Evolutionary conservation across 2,797 vertebrate genomes (phyloP), one percentile per base, ranked within the genome.

Genomic region (Malurus leucopterus): DNA sequence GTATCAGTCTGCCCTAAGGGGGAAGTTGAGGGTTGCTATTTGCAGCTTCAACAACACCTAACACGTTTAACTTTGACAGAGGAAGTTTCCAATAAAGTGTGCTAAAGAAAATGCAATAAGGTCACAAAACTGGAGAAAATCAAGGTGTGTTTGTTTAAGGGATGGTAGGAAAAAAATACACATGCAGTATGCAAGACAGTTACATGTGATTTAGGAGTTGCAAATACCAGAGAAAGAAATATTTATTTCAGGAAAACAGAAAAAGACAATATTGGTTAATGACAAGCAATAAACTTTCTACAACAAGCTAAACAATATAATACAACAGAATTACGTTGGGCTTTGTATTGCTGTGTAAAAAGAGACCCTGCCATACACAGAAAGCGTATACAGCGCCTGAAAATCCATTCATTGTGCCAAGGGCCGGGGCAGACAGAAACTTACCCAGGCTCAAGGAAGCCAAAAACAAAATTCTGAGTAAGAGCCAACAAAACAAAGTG

Each of bases 11-110:
- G 55, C 21, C 44, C 58, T 23, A 13, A 34, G 11, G 14, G 16
- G 19, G 34, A 87, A 69, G n/a, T 2, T 38, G 38, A 63, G 29
- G 46, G 44, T 51, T 91, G 75, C 57, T 83, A 83, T 84, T 76
- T 77, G 87, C 53, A 83, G 41, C 36, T 85, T 53, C 69, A 85
- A 26, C 57, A 63, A 61, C 50, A 57, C 29, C 21, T 53, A 70
- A 43, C 12, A 20, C 0, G 0, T 49, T 59, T 44, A 38, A 50
- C 29, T 57, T 32, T 26, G 20, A 63, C 36, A 70, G 36, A 0
- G 82, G 36, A 84, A 65, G 41, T 2, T 64, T n/a, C 21, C 53
- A 67, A 30, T 10, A 17, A 21, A 63, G 16, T 19, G 36, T 15
- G 13, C 26, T 70, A 49, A 70, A 84, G 23, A 90, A 88, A 90